Evolutionary conservation across 2,888 invertebrate species (phyloP), one percentile per base, ranked within the genome.

Genomic region (Andrena flavipes): DNA sequence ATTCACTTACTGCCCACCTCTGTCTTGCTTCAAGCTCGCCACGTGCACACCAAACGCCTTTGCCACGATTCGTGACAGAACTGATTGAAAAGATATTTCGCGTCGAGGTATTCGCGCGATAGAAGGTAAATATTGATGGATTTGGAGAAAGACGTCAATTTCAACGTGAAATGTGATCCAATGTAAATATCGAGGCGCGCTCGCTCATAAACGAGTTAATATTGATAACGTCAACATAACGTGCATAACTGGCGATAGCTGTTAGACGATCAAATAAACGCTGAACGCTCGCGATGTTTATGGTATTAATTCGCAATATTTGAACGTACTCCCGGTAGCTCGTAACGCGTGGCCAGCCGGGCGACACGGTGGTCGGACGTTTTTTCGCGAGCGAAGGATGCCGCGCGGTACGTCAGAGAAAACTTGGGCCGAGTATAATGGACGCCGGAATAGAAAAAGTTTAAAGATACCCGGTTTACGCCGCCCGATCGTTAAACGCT

Each of bases 401-500:
- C 13, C 2, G 2, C 0, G 29, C 0, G 7, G 62, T 26, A 59
- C 33, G 20, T 13, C 30, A 4, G 23, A 10, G 26, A 10, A 30
- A 60, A 23, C 26, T 59, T 26, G 67, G 42, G 4, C 42, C 42
- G 48, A 48, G 35, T 42, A 20, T 60, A 56, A 56, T 48, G 33
- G 10, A 2, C 23, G 64, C 23, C 7, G 2, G 48, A 2, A 30
- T 48, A 54, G 56, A 60, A 68, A 74, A 74, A 70, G 54, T 80
- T 35, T 72, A 23, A 76, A 81, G 69, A 62, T 62, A 26, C 56
- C 42, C 29, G 48, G 68, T 82, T 78, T 74, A 81, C 67, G 73
- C 42, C n/a, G 59, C 13, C 0, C 73, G 64, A 82, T 84, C 84
- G 78, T 84, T 78, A 82, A 84, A 84, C 64, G 64, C 49, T 82